Conservation (phyloP, 64 coral and sea anemone genomes). For the Porites lutea region DNA sequence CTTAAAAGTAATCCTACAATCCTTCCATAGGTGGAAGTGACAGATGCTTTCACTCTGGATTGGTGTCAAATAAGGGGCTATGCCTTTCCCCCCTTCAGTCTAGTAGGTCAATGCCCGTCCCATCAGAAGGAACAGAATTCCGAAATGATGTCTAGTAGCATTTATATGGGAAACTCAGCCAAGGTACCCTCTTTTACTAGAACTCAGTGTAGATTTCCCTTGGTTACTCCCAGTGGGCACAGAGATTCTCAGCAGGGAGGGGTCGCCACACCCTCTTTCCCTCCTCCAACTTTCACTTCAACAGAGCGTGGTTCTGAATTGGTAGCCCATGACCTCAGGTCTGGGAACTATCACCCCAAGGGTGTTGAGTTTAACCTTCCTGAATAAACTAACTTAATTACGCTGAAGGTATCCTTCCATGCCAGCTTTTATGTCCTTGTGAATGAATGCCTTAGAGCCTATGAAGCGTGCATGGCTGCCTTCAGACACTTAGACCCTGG, state of each 20-base stretch:
- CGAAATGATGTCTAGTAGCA: background rate
- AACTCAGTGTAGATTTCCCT: slow-evolving; percentile 10
- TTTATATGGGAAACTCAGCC: slow-evolving; percentile 50
- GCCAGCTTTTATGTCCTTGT: background rate
- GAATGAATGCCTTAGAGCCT: slow-evolving; percentile 4
- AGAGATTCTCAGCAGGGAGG: background rate
- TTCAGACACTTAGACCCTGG: slow-evolving; percentile 17
- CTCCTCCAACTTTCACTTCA: slow-evolving; percentile 48
- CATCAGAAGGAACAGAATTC: slow-evolving; percentile 25
- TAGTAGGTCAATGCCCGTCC: slow-evolving; percentile 33
- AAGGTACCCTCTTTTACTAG: background rate
- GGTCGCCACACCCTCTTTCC: slow-evolving; percentile 1
- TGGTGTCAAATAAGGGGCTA: slow-evolving; percentile 45
- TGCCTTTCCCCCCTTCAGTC: slow-evolving; percentile 28
- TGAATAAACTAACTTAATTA: slow-evolving; percentile 41
- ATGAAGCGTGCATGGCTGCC: background rate
- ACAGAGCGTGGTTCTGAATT: slow-evolving; percentile 23
- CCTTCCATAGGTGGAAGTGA: slow-evolving; percentile 58
- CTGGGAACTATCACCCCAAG: slow-evolving; percentile 13
- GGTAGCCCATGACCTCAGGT: slow-evolving; percentile 66
- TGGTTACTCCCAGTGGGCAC: background rate
- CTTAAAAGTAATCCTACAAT: too few relatives aligned
- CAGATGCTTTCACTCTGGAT: slow-evolving; percentile 48
- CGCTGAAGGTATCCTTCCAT: slow-evolving; percentile 19
- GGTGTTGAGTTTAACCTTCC: slow-evolving; percentile 52